Base-by-base conservation (phyloP, 2,888 invertebrate species). In the Cinara cedri region DNA sequence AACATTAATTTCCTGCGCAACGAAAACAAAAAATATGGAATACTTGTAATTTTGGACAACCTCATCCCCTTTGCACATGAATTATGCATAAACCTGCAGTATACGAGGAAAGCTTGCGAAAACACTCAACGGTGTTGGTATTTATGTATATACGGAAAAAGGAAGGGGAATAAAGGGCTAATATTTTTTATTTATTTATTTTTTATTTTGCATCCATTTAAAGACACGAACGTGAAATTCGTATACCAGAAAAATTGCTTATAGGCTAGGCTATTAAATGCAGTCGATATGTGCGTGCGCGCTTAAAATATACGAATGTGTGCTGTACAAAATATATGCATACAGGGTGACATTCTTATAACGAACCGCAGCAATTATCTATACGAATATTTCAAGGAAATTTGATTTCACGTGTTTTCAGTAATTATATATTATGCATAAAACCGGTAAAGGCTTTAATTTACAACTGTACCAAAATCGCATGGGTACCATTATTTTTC, bases 41-140 rank as follows among this genome's bases (percentile, higher is more conserved):
- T 26, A 66, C 54, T 76, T 66, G 76, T 76, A 76, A 76, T 76
- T 66, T 76, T 46, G 57, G 55, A 76, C 75, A 26, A 57, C 57
- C 26, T 57, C 34, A 34, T 34, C 44, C 66, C 44, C n/a, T 55
- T 42, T 44, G 16, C n/a, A 14, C 55, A 76, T 76, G 76, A 76
- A 76, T 76, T 76, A 76, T 76, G 76, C 66, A 76, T 76, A 55
- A 76, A 65, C 42, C 21, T n/a, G n/a, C n/a, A 6, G 34, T 34
- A 6, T 34, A 4, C 26, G 55, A 46, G 46, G 46, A 66, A 66
- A 66, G 26, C 26, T 24, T 26, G 57, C 44, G 65, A 54, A 76
- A 76, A 76, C 11, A n/a, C 66, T 21, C 54, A 3, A 26, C 42
- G 16, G 34, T 9, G 16, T 19, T n/a, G 13, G 26, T 57, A 54